Conservation (phyloP, 2,797 vertebrate species). For the Chromobotia macracanthus region DNA sequence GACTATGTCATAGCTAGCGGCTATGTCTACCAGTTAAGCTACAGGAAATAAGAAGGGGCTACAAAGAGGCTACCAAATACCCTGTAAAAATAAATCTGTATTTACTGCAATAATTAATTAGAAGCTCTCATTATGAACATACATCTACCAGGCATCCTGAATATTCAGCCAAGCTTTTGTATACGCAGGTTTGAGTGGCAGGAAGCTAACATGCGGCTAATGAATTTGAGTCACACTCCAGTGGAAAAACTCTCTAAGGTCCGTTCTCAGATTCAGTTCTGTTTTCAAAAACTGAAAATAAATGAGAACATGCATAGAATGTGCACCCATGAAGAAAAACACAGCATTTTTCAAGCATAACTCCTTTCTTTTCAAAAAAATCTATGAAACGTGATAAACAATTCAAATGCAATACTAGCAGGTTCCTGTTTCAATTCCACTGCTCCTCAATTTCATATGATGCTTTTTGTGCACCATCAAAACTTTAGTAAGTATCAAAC, state of each 20-base stretch:
- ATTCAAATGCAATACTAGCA: background rate
- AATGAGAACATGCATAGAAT: constrained; percentile 9
- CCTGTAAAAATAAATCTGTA: background rate
- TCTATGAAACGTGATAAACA: background rate
- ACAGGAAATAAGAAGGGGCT: background rate
- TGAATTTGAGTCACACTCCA: constrained; percentile 47
- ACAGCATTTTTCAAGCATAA: background rate
- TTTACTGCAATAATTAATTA: background rate
- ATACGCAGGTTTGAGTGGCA: background rate
- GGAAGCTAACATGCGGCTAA: constrained; percentile 23
- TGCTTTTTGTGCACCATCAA: constrained; percentile 15
- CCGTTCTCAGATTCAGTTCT: background rate
- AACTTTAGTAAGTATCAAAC: constrained; percentile 34
- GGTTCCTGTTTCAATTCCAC: background rate
- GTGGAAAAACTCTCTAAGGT: constrained; percentile 31
- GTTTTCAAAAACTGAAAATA: constrained; percentile 15
- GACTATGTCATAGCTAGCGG: too few species aligned
- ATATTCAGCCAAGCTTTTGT: background rate
- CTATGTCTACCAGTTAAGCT: background rate
- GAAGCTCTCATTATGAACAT: background rate
- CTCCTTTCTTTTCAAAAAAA: background rate
- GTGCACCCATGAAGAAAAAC: background rate
- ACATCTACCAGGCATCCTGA: background rate
- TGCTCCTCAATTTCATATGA: constrained; percentile 1
- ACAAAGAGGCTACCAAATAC: background rate